These are phyloP conservation scores for Manduca sexta DNA, from an alignment of 1,140 invertebrate species.

Conservation along the genomic window DNA sequence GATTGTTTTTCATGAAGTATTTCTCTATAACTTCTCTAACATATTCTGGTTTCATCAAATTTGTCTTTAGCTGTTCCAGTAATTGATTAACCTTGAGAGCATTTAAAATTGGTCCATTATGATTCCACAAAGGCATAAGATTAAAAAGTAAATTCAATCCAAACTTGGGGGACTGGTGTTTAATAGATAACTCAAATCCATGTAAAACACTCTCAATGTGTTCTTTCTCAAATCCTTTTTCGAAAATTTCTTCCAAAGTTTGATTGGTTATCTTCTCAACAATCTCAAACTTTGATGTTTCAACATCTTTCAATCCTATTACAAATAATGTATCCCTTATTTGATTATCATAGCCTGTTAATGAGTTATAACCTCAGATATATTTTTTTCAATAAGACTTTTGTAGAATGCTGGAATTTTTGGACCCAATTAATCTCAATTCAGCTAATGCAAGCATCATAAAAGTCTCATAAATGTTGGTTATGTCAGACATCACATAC, in stretches of 20 bases:
- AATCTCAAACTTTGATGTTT: conserved; percentile 80
- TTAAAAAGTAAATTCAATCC: conserved; percentile 87
- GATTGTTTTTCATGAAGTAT: conserved; percentile 88
- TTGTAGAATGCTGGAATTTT: conserved; percentile 95
- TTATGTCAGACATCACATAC: conserved; percentile 85
- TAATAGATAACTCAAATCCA: conserved; percentile 86
- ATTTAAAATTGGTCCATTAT: conserved; percentile 84
- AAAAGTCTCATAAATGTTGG: conserved; percentile 85
- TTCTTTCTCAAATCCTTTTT: conserved; percentile 86
- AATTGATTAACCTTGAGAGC: conserved; percentile 83
- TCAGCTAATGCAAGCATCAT: conserved; percentile 84
- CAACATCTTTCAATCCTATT: conserved; percentile 89
- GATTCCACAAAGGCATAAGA: conserved; percentile 89
- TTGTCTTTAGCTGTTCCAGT: conserved; percentile 75
- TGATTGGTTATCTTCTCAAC: conserved; percentile 82
- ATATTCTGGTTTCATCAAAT: conserved; percentile 77
- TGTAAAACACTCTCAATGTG: conserved; percentile 92
- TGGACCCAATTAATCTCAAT: conserved; percentile 88
- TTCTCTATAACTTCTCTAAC: conserved; percentile 85
- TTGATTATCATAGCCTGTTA: conserved; percentile 84
- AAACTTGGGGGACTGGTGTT: conserved; percentile 92
- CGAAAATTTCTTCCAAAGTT: conserved; percentile 80
- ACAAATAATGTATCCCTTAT: conserved; percentile 88
- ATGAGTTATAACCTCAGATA: conserved; percentile 86
- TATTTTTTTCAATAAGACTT: conserved; percentile 88